phyloP scores from a whole-genome alignment of 2,113 vertebrate genomes.

The Vombatus ursinus region DNA sequence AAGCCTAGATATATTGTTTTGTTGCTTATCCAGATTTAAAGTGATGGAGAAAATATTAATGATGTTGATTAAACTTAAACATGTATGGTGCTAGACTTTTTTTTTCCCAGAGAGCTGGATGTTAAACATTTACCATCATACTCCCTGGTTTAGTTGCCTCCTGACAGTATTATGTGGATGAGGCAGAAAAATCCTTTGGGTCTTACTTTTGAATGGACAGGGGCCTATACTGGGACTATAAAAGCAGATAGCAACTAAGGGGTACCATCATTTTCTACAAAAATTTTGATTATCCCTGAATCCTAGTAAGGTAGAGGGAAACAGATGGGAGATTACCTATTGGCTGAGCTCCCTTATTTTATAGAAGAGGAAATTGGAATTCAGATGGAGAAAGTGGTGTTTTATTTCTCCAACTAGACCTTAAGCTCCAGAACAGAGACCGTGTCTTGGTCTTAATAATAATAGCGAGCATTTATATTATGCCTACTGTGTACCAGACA shows the following conservation, averaged over 20 bases:
- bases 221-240: neutral
- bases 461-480: neutral
- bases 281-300: neutral
- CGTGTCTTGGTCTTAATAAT: neutral
- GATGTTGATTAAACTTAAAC: neutral
- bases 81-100: neutral
- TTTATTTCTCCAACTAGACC: neutral
- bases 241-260: neutral
- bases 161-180: neutral
- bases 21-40: neutral
- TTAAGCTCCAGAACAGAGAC: neutral
- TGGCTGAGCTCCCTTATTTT: neutral
- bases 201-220: neutral
- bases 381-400: neutral
- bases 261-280: neutral
- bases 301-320: neutral
- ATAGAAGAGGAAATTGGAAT: neutral
- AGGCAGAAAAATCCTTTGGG: neutral
- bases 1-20: neutral
- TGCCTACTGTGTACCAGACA: neutral
- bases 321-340: neutral
- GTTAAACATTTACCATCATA: neutral
- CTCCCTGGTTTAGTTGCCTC: neutral
- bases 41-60: neutral
- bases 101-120: neutral